Conservation (phyloP, 64 coral and sea anemone genomes). For the Hydrozoanthus tunicans region DNA sequence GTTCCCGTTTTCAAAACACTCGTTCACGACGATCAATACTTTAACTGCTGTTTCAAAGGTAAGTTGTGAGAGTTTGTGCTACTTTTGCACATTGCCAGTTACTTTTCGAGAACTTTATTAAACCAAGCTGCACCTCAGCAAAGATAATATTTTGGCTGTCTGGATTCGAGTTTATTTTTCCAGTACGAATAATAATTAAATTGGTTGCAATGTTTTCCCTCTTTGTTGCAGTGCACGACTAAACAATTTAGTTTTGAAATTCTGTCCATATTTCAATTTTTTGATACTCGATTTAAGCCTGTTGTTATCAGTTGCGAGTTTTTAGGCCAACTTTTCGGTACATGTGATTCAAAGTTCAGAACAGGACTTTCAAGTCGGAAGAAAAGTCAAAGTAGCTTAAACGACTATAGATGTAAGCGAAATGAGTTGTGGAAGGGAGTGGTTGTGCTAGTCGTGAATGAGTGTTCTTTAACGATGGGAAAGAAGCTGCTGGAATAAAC, state of each 20-base stretch:
- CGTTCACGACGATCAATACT: background rate
- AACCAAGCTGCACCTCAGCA: background rate
- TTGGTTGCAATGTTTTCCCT: background rate
- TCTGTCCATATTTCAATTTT: slow-evolving; percentile 19
- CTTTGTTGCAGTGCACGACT: slow-evolving; percentile 12
- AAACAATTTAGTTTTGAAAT: slow-evolving; percentile 17
- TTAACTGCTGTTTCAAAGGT: background rate
- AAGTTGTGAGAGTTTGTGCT: background rate
- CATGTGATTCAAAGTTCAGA: too few relatives aligned
- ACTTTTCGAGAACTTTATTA: background rate
- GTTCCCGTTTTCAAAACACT: background rate
- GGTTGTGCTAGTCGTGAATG: too few relatives aligned
- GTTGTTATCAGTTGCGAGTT: background rate
- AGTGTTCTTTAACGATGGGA: too few relatives aligned
- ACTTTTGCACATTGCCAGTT: background rate
- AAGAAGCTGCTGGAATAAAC: too few relatives aligned
- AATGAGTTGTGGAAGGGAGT: too few relatives aligned
- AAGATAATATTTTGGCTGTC: slow-evolving; percentile 3
- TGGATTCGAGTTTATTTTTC: slow-evolving; percentile 33
- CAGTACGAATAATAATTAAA: background rate
- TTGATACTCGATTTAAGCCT: background rate
- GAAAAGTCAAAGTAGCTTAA: too few relatives aligned
- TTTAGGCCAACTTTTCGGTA: background rate
- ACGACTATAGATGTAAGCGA: too few relatives aligned
- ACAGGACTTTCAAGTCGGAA: too few relatives aligned